A percentile compares a stretch with the other conserved stretches of the same genome.
Conservation (phyloP, 1,140 invertebrate genomes). For the Aphaenogaster ashmeadi region DNA sequence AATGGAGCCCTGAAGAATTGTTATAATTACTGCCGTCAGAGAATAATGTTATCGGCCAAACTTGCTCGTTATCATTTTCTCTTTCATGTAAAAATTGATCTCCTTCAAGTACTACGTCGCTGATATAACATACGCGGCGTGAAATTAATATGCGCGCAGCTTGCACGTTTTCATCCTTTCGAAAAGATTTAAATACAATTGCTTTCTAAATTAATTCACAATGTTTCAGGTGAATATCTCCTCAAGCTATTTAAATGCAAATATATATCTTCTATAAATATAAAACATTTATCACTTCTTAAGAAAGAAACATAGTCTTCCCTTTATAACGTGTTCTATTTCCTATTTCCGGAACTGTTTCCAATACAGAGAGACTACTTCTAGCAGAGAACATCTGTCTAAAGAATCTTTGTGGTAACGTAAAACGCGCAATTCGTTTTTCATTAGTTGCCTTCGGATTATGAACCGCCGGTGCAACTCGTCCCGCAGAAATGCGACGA, state of each 20-base stretch:
- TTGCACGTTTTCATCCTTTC: background rate
- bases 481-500: conserved; percentile 10
- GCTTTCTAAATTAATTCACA: background rate
- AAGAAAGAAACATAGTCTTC: background rate
- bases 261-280: background rate
- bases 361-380: background rate
- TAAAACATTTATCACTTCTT: background rate
- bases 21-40: background rate
- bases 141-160: background rate
- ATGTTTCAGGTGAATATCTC: background rate
- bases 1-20: background rate
- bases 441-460: conserved; percentile 15
- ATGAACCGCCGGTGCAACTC: background rate
- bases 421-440: conserved; percentile 9
- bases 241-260: background rate
- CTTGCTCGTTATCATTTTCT: background rate
- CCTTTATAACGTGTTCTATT: background rate
- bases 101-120: background rate
- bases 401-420: background rate
- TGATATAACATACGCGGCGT: background rate
- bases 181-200: background rate
- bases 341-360: background rate
- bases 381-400: background rate
- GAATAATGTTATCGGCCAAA: background rate
- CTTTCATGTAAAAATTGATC: background rate